Evolutionary conservation across 2,888 invertebrate species (phyloP).

Genomic region (Ophraella communa): DNA sequence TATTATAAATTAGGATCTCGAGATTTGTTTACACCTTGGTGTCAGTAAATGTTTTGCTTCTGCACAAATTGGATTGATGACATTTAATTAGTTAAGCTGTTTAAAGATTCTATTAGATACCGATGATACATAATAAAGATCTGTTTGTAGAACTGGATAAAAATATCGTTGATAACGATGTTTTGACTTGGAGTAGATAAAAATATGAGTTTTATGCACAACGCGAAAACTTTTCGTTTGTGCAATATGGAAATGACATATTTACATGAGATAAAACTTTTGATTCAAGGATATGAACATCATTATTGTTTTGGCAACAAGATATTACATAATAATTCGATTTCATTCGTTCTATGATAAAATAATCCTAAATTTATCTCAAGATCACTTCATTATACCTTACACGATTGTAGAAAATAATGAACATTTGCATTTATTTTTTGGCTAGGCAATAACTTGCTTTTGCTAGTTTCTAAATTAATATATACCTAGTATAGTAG

Average conservation of each 20-base stretch:
- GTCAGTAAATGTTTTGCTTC: slow-evolving; percentile 30
- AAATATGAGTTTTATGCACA: slow-evolving; percentile 21
- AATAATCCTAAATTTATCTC: no score
- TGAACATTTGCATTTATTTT: no score
- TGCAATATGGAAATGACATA: slow-evolving; percentile 22
- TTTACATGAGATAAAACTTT: slow-evolving; percentile 17
- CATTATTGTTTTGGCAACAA: slow-evolving; percentile 27
- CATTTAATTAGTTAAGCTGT: slow-evolving; percentile 7
- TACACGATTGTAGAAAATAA: no score
- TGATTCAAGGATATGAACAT: slow-evolving; percentile 6
- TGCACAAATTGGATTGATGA: slow-evolving; percentile 27
- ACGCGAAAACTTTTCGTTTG: slow-evolving; percentile 17
- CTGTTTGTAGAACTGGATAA: slow-evolving; percentile 3
- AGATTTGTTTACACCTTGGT: slow-evolving; percentile 28
- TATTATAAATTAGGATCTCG: slow-evolving; percentile 30
- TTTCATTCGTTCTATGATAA: background rate
- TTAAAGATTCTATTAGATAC: slow-evolving; percentile 12
- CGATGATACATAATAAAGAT: background rate
- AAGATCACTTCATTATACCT: no score
- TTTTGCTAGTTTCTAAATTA: no score
- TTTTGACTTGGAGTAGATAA: slow-evolving; percentile 21
- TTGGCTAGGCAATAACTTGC: no score
- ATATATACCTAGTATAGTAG: no score
- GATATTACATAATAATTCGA: slow-evolving; percentile 21
- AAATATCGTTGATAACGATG: slow-evolving; percentile 30